Base-by-base conservation (phyloP, 1,140 invertebrate genomes). In the Eciton burchellii region DNA sequence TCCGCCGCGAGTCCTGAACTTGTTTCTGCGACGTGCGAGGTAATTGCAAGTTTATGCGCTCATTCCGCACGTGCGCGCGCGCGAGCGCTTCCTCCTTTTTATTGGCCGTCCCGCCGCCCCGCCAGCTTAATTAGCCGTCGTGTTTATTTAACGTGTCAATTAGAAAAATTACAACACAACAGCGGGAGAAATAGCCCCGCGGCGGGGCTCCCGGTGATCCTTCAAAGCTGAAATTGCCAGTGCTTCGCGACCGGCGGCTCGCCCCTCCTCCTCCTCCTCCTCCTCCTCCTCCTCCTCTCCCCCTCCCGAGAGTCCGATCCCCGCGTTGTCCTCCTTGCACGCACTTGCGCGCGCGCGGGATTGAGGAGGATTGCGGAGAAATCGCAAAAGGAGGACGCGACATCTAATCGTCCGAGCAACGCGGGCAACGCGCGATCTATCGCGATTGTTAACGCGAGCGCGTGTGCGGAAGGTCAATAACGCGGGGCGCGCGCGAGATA, bases 91-190 rank as follows among this genome's bases (percentile, higher is more conserved):
- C 41, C 74, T 57, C 35, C 35, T 79, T 79, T 77, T 79, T 57
- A 70, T 79, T 68, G 60, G 74, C 49, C 21, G n/a, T n/a, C 43
- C 21, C 56, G 5, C 29, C 1, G 16, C 12, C 35, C 11, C 16
- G 14, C 21, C 57, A 21, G n/a, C 59, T 52, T 79, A 79, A 79
- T 79, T 79, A 79, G 49, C 49, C 12, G 63, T 70, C 74, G 49
- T 79, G 63, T 79, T 79, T 79, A 79, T 70, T 79, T 79, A 57
- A 79, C 63, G 74, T 70, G 74, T 79, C 63, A 79, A 79, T 79
- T 70, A 79, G 74, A 68, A 79, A 79, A 43, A 79, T 79, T 79
- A 57, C 12, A n/a, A 57, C 12, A n/a, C 49, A 24, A 21, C 21
- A 2, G 41, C 35, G 26, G 12, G 16, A 54, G 29, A 29, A 57